Conservation (phyloP, 2,113 vertebrate genomes). For the Calypte anna region DNA sequence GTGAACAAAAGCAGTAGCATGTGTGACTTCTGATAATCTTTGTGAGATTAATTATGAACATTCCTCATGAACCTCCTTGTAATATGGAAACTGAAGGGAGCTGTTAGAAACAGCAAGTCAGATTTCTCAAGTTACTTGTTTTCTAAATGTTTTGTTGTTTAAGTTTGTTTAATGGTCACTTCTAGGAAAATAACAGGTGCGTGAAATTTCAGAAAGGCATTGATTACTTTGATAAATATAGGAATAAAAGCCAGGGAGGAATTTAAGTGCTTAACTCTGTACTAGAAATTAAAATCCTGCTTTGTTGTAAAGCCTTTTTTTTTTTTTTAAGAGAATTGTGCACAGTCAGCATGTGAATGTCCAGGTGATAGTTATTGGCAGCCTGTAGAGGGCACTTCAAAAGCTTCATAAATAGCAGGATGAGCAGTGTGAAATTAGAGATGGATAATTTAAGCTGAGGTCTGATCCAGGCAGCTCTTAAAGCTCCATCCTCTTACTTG, state of each 20-base stretch:
- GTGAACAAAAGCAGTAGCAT: not conserved
- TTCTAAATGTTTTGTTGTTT: not conserved
- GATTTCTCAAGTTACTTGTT: not conserved
- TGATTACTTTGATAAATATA: not conserved
- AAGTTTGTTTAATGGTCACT: not conserved
- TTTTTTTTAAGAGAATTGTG: not conserved
- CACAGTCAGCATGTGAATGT: not conserved
- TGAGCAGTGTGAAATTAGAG: not conserved
- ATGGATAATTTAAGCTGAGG: not conserved
- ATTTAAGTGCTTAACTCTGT: not conserved
- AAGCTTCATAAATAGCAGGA: not conserved
- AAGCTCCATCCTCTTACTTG: not conserved
- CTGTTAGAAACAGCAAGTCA: not conserved
- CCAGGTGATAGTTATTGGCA: not conserved
- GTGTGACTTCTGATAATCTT: not conserved
- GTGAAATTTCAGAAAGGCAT: not conserved
- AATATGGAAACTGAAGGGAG: not conserved
- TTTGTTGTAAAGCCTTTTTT: not conserved
- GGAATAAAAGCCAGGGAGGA: not conserved
- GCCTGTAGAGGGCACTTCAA: constrained; percentile 33
- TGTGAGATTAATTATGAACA: not conserved
- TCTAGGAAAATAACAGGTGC: not conserved
- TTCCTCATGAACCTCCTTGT: not conserved
- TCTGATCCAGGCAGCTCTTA: not conserved
- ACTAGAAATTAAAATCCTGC: not conserved